phyloP scores from a whole-genome alignment of 2,888 invertebrate species.

The Euzophera pinguis region DNA sequence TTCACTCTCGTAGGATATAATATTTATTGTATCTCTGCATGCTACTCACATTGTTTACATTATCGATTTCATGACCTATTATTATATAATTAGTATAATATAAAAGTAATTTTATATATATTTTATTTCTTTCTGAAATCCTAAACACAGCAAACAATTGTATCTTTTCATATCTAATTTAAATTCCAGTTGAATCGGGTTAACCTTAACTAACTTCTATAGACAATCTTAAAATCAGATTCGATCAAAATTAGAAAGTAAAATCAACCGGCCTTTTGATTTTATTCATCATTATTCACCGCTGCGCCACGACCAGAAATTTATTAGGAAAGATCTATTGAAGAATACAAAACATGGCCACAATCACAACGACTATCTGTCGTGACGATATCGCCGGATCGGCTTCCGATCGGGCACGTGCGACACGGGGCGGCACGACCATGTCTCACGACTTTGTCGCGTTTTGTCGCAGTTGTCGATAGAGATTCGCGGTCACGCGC shows the following conservation, averaged over 20 bases:
- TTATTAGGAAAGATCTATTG: slow-evolving; percentile 4
- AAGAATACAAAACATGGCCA: slow-evolving; percentile 7
- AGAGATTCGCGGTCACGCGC: slow-evolving; percentile 20
- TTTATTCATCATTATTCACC: slow-evolving; percentile 7
- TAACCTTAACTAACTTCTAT: not conserved
- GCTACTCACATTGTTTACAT: no score
- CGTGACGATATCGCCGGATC: slow-evolving; percentile 13
- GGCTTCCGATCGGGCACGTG: slow-evolving; percentile 32
- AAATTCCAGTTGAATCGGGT: no score
- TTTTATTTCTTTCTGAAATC: no score
- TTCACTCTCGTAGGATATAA: not conserved
- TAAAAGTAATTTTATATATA: no score
- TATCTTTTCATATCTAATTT: no score
- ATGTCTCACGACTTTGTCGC: slow-evolving; percentile 30
- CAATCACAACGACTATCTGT: slow-evolving; percentile 3
- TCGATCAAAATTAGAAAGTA: not conserved
- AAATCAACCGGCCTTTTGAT: not conserved
- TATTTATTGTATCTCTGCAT: not conserved
- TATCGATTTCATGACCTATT: no score
- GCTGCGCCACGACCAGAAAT: not conserved
- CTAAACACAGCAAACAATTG: no score
- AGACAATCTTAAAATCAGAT: not conserved
- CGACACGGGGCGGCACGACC: slow-evolving; percentile 19
- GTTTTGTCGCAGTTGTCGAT: slow-evolving; percentile 25
- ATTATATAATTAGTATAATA: no score